A percentile compares a stretch with the other conserved stretches of the same genome.
Conservation (phyloP, 2,113 vertebrate species). For the Lipotes vexillifer region DNA sequence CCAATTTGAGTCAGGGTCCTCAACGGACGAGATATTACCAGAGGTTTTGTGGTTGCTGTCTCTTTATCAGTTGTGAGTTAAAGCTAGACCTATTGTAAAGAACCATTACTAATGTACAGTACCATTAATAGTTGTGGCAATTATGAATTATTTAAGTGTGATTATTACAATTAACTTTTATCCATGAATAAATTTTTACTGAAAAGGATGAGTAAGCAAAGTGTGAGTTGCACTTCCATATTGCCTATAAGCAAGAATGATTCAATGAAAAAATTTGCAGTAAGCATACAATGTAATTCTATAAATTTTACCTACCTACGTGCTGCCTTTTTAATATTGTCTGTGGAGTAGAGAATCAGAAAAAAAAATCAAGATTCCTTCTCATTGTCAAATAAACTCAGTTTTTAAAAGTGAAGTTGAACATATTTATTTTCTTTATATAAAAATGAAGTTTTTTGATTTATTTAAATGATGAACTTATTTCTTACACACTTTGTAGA, state of each 20-base stretch:
- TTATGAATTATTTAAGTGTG: not conserved
- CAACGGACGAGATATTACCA: not conserved
- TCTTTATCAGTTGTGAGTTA: not conserved
- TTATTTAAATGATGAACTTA: not conserved
- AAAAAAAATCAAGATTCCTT: not conserved
- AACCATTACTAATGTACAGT: not conserved
- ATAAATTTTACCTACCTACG: not conserved
- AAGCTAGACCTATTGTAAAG: not conserved
- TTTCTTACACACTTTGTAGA: not conserved
- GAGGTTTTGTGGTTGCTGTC: not conserved
- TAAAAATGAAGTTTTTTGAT: not conserved
- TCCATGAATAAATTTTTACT: not conserved
- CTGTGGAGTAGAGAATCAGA: not conserved
- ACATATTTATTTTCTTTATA: not conserved
- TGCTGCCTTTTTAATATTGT: not conserved
- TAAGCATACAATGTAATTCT: not conserved
- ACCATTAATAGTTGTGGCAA: not conserved
- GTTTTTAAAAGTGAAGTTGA: not conserved
- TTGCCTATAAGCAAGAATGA: not conserved
- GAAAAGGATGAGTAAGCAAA: not conserved
- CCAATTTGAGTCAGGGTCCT: not conserved
- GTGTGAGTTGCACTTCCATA: not conserved
- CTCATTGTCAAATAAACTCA: not conserved
- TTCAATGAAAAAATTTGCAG: not conserved
- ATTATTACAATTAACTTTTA: not conserved